Base-by-base conservation (phyloP, 2,113 vertebrate genomes). In the Myodes glareolus region DNA sequence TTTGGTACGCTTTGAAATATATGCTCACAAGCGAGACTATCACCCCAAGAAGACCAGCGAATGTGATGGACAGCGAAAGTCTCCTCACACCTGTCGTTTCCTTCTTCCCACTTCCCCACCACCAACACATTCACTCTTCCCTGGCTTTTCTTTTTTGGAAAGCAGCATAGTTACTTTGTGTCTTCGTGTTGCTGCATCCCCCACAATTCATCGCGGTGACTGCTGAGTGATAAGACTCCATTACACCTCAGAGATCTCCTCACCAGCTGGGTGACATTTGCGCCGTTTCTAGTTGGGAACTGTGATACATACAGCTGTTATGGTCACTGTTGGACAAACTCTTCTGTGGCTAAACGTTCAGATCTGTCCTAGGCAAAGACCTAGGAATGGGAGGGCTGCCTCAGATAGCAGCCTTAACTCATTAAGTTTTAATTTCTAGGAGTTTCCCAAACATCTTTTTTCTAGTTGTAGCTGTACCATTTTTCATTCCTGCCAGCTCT, bases 281-380 rank as follows among this genome's bases (percentile, higher is more conserved):
- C 78, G 45, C 45, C 61, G 68, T 77, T 96, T 77, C 23, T 27
- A 68, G 3, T n/a, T 72, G 77, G 12, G 21, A 58, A 2, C 84
- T 55, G 29, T 92, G 33, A 76, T 23, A 72, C 55, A 75, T 72
- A 82, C 65, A 65, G 33, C 67, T 72, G 12, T 27, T 77, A 61
- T 36, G 13, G 68, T 52, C 7, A 39, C 88, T 82, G 93, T 14
- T 7, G 11, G 72, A 25, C 2, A 50, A 90, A 10, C 25, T 45
- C 86, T 76, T 50, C 25, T 42, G 25, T 65, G 58, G 67, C 27
- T 1, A 42, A 61, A 14, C 39, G 33, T 67, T 95, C 95, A 90
- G n/a, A 39, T 61, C 93, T 87, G 50, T 77, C 52, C 91, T 92
- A n/a, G 19, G 3, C 42, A 88, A 92, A 95, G 73, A 68, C 9